Evolutionary conservation across 1,140 invertebrate species (phyloP).

Genomic region (Agrilus planipennis): DNA sequence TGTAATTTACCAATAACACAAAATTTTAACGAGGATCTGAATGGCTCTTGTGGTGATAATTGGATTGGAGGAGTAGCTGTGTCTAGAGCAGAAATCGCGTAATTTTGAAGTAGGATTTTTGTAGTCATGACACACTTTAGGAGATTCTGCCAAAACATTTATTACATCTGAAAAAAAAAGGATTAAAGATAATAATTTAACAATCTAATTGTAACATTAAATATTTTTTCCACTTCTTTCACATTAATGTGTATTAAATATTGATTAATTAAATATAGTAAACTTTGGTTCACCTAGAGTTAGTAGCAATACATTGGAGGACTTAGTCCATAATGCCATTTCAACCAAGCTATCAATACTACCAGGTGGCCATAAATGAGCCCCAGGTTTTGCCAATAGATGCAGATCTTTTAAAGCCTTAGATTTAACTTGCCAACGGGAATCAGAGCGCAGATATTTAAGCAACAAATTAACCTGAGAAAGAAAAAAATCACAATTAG

Average conservation of each 20-base stretch:
- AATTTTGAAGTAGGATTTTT: constrained; percentile 39
- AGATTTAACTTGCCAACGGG: constrained; percentile 57
- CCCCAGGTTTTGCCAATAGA: constrained; percentile 59
- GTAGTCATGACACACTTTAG: constrained; percentile 41
- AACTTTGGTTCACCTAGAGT: constrained; percentile 32
- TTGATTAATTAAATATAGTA: neutral
- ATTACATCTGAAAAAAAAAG: constrained; percentile 34
- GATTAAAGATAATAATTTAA: neutral
- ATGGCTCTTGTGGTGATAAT: constrained; percentile 55
- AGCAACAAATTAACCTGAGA: constrained; percentile 47
- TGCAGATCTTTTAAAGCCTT: constrained; percentile 63
- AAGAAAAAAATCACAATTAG: too few species aligned
- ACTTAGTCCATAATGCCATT: constrained; percentile 22
- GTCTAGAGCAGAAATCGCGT: constrained; percentile 39
- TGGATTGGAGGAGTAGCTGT: constrained; percentile 49
- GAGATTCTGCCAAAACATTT: constrained; percentile 42
- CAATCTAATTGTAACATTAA: neutral
- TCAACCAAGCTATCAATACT: constrained; percentile 37
- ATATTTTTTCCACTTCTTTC: too few species aligned
- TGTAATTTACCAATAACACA: constrained; percentile 51
- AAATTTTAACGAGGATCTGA: constrained; percentile 51
- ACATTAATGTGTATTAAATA: too few species aligned
- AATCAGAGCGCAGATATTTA: constrained; percentile 46
- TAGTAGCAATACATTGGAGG: constrained; percentile 28
- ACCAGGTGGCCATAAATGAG: constrained; percentile 69